Evolutionary conservation across 1,140 invertebrate genomes (phyloP), one percentile per base, ranked within the genome.

Genomic region (Megathymus violae): DNA sequence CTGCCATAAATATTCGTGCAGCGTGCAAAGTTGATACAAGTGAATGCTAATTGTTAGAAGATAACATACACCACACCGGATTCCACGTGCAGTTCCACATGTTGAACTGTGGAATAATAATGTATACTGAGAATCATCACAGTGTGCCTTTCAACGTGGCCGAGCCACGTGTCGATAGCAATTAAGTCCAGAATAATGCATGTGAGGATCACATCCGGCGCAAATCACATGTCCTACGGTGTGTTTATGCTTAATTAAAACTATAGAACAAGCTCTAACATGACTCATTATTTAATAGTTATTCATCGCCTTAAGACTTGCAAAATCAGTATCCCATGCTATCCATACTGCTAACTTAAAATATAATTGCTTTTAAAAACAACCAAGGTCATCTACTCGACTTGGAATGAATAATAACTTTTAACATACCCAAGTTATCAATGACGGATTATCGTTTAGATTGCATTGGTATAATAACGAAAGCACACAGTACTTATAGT

Each of bases 101-200:
- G 62, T 19, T 31, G 17, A 40, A 31, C 51, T 60, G 14, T 36
- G 43, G 43, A 62, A 62, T 62, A 51, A 62, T 52, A 52, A 41
- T 34, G 31, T 51, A 14, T 34, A 31, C 34, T 41, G 38, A 17
- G 15, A 16, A 36, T 15, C 46, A 43, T 11, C 46, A n/a, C 50
- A 64, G 61, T 52, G 63, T 52, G 36, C 52, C 13, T 62, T 64
- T 43, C 38, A 76, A 78, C 79, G 79, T 82, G 82, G 58, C 34
- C 58, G 19, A 3, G 60, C 64, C 77, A 84, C 80, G 82, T 85
- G 82, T 50, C 63, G 43, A 67, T 65, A 72, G 43, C 62, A 83
- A 80, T 84, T 80, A 84, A 73, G 76, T 52, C 50, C 56, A 74
- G 76, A 81, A 64, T 71, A 60, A 78, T 71, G 46, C 72, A 69